Evolutionary conservation across 2,888 invertebrate genomes (phyloP).

Genomic region (Apocheima hispidaria): DNA sequence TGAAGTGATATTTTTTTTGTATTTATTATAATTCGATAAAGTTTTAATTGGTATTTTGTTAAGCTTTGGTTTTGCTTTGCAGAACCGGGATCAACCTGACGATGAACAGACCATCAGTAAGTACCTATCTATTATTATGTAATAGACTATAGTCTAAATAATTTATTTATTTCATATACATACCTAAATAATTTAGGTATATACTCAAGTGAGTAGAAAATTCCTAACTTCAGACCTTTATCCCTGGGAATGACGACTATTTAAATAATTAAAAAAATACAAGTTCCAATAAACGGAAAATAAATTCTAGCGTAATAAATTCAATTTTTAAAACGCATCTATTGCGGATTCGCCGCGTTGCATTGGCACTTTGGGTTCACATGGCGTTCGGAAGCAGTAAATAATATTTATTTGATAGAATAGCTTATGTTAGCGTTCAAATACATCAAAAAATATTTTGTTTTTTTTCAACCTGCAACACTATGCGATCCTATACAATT

Average conservation of each 20-base stretch:
- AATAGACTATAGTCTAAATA: too few relatives aligned
- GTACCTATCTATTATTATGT: conserved; percentile 52
- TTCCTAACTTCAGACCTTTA: too few relatives aligned
- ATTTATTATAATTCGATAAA: neutral
- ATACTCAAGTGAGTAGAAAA: too few relatives aligned
- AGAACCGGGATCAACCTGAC: conserved; percentile 73
- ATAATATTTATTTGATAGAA: conserved; percentile 22
- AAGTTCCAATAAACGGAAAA: too few relatives aligned
- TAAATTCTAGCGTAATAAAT: neutral
- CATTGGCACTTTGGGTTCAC: neutral
- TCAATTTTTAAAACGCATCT: neutral
- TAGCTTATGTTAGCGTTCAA: neutral
- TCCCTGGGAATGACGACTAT: too few relatives aligned
- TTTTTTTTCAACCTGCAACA: too few relatives aligned
- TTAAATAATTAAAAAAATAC: too few relatives aligned
- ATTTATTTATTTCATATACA: neutral
- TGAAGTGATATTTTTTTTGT: conserved; percentile 19
- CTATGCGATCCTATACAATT: too few relatives aligned
- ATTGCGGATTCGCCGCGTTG: neutral
- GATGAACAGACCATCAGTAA: conserved; percentile 84
- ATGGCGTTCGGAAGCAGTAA: conserved; percentile 21
- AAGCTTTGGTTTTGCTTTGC: conserved; percentile 50
- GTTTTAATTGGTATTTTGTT: conserved; percentile 14
- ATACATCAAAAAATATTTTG: too few relatives aligned
- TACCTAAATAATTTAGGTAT: too few relatives aligned